Conservation (phyloP, 2,113 vertebrate genomes). For the Rhinogobius similis region DNA sequence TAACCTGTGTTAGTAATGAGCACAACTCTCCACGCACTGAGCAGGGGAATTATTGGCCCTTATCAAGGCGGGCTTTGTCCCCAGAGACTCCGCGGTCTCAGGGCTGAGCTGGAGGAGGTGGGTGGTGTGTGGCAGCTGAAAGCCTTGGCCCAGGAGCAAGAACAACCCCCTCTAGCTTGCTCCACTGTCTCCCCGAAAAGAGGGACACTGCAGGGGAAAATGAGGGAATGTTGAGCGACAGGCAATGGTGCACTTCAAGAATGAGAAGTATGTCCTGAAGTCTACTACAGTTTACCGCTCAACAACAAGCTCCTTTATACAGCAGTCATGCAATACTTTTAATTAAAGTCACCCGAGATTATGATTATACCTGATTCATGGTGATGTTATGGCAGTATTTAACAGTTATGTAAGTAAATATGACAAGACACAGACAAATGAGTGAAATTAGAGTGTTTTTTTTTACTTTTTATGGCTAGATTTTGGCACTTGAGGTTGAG, state of each 20-base stretch:
- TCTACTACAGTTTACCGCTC: constrained; percentile 28
- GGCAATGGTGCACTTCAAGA: constrained; percentile 60
- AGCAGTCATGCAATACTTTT: background rate
- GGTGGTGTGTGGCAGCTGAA: constrained; percentile 34
- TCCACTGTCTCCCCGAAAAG: constrained; percentile 23
- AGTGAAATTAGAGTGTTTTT: background rate
- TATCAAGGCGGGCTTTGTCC: constrained; percentile 64
- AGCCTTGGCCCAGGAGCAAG: constrained; percentile 36
- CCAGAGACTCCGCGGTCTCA: constrained; percentile 39
- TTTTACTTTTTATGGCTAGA: background rate
- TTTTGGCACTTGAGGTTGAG: no score
- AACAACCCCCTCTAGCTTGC: background rate
- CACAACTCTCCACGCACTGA: constrained; percentile 29
- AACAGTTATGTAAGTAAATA: background rate
- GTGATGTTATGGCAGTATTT: background rate
- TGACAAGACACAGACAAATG: background rate
- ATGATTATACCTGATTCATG: background rate
- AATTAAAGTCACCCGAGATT: background rate
- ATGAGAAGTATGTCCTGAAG: constrained; percentile 69
- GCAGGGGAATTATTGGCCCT: constrained; percentile 22
- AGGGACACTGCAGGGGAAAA: constrained; percentile 49
- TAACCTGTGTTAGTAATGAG: constrained; percentile 45
- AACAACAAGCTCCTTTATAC: constrained; percentile 22
- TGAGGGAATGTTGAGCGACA: constrained; percentile 65
- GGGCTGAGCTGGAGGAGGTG: constrained; percentile 33